Base-by-base conservation (phyloP, 2,888 invertebrate genomes). In the Branchellion lobata region DNA sequence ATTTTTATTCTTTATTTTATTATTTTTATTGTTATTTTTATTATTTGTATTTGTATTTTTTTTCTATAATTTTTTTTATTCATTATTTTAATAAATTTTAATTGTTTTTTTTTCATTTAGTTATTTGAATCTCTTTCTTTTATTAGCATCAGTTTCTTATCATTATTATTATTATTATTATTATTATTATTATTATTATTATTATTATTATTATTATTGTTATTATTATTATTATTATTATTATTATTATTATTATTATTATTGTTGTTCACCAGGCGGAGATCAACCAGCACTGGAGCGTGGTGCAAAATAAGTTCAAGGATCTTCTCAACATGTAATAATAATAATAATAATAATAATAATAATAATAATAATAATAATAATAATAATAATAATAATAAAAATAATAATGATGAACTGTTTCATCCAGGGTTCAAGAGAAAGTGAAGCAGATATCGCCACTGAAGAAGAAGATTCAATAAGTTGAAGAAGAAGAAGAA, bases 151-250 rank as follows among this genome's bases (percentile, higher is more conserved):
- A 40, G 5, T 8, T 40, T 14, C 5, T 40, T 40, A 8, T 40
- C 14, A 40, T 8, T 40, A 86, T 18, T 24, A 57, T 3, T 57
- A 3, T n/a, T 57, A 24, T n/a, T 57, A 24, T n/a, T 57, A 57
- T n/a, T 57, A 57, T 57, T n/a, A 57, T 8, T n/a, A 18, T n/a
- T n/a, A 57, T 24, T 57, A 57, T 57, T 57, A 57, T 57, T 57
- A 14, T 14, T 57, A 57, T 14, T n/a, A 18, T 18, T 24, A 24
- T 57, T n/a, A 24, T 57, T 57, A 14, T 14, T 57, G 21, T 57
- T 57, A 3, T 24, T 18, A 18, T 14, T 14, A 18, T 18, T 57
- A 14, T 57, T n/a, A 3, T 8, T 57, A 3, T 14, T 57, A 18
- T n/a, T 24, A 14, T n/a, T 18, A 18, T 57, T 57, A 24, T 57